A percentile compares a stretch with the other conserved stretches of the same genome.
Evolutionary conservation across 2,113 vertebrate genomes (phyloP).

Genomic region (Dolichallabes microphthalmus): DNA sequence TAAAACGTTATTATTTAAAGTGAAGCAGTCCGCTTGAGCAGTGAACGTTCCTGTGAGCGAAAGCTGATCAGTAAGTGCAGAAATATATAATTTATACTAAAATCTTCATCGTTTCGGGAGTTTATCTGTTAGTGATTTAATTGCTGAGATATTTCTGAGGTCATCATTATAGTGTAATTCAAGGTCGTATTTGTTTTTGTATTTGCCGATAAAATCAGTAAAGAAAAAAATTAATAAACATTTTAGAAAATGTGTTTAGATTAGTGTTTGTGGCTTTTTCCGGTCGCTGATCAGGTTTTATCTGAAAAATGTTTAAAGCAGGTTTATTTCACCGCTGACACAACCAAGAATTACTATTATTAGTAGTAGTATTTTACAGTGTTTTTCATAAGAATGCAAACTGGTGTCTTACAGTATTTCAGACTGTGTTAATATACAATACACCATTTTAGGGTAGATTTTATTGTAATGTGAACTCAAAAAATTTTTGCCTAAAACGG

Average conservation of each 20-base stretch:
- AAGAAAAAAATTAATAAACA: background rate
- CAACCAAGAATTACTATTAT: background rate
- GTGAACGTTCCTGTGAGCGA: background rate
- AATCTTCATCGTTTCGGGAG: background rate
- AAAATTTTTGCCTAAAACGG: background rate
- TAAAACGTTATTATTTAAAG: background rate
- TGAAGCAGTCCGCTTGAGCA: background rate
- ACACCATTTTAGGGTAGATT: background rate
- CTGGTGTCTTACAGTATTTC: background rate
- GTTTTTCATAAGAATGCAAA: background rate
- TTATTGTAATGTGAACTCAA: background rate
- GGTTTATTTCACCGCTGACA: too few species aligned
- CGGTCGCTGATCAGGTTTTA: background rate
- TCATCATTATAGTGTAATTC: background rate
- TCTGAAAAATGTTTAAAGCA: too few species aligned
- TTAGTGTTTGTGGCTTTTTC: background rate
- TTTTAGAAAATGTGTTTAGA: background rate
- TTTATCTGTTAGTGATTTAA: background rate
- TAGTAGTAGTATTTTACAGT: background rate
- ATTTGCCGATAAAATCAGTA: background rate
- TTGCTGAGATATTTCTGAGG: background rate
- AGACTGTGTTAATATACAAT: background rate
- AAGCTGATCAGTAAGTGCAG: background rate
- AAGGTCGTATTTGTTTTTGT: background rate
- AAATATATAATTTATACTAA: background rate